Base-by-base conservation (phyloP, 2,797 vertebrate genomes). In the Odontamblyopus lacepedii region DNA sequence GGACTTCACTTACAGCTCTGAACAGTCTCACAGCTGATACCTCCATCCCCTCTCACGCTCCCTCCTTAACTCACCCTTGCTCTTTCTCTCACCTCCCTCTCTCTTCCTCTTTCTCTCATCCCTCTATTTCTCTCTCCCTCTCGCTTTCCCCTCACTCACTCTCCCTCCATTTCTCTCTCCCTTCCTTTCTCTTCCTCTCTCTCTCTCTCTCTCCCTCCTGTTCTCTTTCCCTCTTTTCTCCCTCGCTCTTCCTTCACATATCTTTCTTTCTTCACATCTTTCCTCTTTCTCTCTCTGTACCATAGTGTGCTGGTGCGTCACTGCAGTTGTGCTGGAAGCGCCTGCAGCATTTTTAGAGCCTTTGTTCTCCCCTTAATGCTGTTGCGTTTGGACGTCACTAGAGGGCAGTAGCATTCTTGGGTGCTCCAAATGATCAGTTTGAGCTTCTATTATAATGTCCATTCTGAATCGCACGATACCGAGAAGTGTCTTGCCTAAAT, bases 321-420 rank as follows among this genome's bases (percentile, higher is more conserved):
- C 29, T 73, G 69, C 29, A 27, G 57, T 51, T 53, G 23, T 73
- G 78, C 67, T 69, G 63, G 19, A 68, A 61, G 74, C 56, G 72
- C 73, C 71, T 41, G 70, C 75, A 63, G 69, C 35, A 30, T 67
- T 19, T 61, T 2, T 44, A 80, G 48, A 50, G 67, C 19, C 55
- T 77, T 66, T 51, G 41, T 53, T 60, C 23, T 26, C 67, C 0
- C 13, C 64, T 44, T 48, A 19, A 41, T 4, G 35, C 27, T 6
- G 51, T 69, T 55, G 60, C 53, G 44, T 1, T 6, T 44, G 29
- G 16, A 7, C n/a, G 68, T 13, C 81, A 68, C 68, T 83, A 76
- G 88, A 72, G 85, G 85, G 87, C 83, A 87, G 63, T 86, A 72
- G 73, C 69, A 76, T 78, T 48, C 82, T 83, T 63, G 76, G 63